phyloP scores from a whole-genome alignment of 2,888 invertebrate species.

The Neoitamus cyanurus region DNA sequence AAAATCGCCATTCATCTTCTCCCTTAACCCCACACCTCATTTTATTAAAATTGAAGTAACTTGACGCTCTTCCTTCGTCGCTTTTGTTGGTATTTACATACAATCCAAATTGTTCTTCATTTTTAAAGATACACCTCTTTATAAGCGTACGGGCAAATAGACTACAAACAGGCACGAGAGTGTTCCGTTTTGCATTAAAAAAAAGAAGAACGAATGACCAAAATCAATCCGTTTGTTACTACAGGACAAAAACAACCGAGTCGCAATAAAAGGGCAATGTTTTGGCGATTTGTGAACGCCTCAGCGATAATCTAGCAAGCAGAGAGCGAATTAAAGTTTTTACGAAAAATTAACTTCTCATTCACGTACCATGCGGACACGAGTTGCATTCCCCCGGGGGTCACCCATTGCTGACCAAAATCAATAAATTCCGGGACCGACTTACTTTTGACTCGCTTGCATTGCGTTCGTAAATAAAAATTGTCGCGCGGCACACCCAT shows the following conservation, averaged over 20 bases:
- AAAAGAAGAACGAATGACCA: neutral
- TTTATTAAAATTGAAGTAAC: no score
- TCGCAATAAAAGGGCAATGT: neutral
- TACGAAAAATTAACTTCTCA: neutral
- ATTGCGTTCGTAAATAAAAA: neutral
- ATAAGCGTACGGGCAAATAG: no score
- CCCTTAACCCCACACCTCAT: no score
- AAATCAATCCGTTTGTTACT: neutral
- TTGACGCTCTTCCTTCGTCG: no score
- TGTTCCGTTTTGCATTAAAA: no score
- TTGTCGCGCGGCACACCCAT: neutral
- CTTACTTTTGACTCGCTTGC: neutral
- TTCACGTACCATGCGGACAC: neutral
- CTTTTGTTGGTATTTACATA: no score
- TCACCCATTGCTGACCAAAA: neutral
- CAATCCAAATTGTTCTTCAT: no score
- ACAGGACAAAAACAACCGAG: neutral
- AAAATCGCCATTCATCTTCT: no score
- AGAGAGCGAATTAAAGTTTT: neutral
- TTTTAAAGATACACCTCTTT: no score
- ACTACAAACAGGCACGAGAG: no score
- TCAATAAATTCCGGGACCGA: neutral
- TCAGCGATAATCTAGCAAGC: neutral
- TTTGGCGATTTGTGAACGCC: neutral
- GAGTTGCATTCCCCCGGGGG: neutral